A percentile compares a stretch with the other conserved stretches of the same genome.
Evolutionary conservation across 2,797 vertebrate genomes (phyloP).

Genomic region (Lepilemur ruficaudatus): DNA sequence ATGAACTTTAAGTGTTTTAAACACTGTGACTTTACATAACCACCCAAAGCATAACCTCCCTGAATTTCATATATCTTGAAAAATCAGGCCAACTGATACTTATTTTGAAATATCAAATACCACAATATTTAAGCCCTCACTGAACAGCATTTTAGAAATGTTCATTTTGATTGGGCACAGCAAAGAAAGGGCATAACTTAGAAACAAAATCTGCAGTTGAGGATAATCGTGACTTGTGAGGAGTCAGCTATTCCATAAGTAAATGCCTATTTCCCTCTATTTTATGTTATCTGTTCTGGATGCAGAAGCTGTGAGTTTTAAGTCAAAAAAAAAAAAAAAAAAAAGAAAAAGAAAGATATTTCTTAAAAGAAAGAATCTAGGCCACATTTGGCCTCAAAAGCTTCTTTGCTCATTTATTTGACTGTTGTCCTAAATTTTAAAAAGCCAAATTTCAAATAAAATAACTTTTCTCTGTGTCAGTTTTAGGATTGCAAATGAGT

Average conservation of each 20-base stretch:
- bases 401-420: conserved; percentile 65
- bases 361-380: conserved; percentile 67
- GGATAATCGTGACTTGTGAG: conserved; percentile 54
- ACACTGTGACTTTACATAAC: background rate
- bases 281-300: conserved; percentile 63
- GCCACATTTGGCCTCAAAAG: conserved; percentile 58
- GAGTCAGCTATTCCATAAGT: background rate
- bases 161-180: conserved; percentile 21
- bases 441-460: conserved; percentile 60
- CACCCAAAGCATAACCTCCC: background rate
- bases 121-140: conserved; percentile 16
- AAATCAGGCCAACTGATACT: conserved; percentile 65
- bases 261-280: conserved; percentile 39
- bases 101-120: conserved; percentile 64
- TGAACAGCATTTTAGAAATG: conserved; percentile 45
- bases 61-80: conserved; percentile 28
- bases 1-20: background rate
- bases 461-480: background rate
- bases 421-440: conserved; percentile 63
- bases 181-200: conserved; percentile 30
- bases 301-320: conserved; percentile 59
- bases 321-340: conserved; percentile 26
- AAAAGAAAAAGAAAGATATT: background rate
- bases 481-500: conserved; percentile 26
- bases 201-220: conserved; percentile 55